phyloP scores from a whole-genome alignment of 2,888 invertebrate genomes.

The Synergus gifuensis region DNA sequence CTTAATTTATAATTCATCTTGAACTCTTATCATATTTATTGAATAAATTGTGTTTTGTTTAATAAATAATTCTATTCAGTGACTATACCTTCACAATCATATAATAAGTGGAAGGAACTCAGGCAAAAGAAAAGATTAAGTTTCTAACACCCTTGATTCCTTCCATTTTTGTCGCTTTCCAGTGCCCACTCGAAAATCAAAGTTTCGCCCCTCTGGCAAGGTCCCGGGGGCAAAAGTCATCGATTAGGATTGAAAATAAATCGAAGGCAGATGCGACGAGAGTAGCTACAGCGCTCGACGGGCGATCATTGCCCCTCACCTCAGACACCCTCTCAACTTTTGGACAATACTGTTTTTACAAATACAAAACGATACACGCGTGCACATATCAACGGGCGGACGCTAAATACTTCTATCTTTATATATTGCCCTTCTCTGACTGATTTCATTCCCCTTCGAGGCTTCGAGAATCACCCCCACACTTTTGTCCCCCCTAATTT shows the following conservation, averaged over 20 bases:
- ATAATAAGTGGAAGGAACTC: too few species aligned
- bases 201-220: constrained; percentile 49
- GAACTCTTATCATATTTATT: too few species aligned
- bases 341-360: constrained; percentile 67
- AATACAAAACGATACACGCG: constrained; percentile 65
- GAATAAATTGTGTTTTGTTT: too few species aligned
- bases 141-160: too few species aligned
- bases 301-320: constrained; percentile 44
- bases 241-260: constrained; percentile 75
- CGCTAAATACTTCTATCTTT: constrained; percentile 36
- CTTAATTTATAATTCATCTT: too few species aligned
- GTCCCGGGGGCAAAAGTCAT: constrained; percentile 66
- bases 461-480: constrained; percentile 16
- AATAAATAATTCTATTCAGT: too few species aligned
- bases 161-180: background rate
- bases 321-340: constrained; percentile 41
- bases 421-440: constrained; percentile 8
- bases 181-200: constrained; percentile 61
- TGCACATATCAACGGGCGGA: constrained; percentile 43
- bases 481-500: constrained; percentile 8
- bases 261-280: constrained; percentile 75
- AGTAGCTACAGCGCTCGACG: constrained; percentile 65
- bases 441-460: constrained; percentile 4
- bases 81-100: too few species aligned
- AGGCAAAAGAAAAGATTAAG: too few species aligned